Evolutionary conservation across 2,888 invertebrate species (phyloP), one percentile per base, ranked within the genome.

Genomic region (Nomada ruficornis): DNA sequence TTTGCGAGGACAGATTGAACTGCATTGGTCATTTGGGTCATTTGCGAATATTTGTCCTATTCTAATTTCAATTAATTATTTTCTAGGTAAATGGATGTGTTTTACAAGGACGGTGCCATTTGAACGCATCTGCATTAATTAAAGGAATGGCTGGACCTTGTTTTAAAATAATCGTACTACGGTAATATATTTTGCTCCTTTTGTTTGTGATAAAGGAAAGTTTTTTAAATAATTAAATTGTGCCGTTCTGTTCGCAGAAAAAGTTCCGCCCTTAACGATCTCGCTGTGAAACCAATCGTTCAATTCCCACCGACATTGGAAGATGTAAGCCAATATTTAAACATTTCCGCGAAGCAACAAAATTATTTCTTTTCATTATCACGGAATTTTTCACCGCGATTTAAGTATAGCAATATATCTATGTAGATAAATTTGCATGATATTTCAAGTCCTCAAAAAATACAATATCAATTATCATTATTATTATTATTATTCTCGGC

Each of bases 61-160:
- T 44, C 15, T 3, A 1, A 2, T 2, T 69, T 36, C 0, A 29
- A 26, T 44, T 18, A n/a, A 11, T 26, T 2, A 47, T 20, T 64
- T 42, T 60, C 63, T 94, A 98, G 98, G 98, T 98, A 87, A 99
- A 99, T 94, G 99, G 99, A 13, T 96, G 97, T 81, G 98, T 99
- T 20, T 95, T 99, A 67, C 97, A 98, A 94, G 98, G 98, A 79
- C 96, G 99, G 91, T 98, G 98, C 94, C 99, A 99, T 94, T 96
- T 99, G 85, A 99, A 99, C 94, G 99, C 99, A 26, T 98, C 99
- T 0, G 98, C 98, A 36, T 97, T 98, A 93, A 99, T 99, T 94
- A 99, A 99, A 94, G 97, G 97, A 68, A 95, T 99, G 85, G 96
- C 97, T 13, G 97, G 97, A 63, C 96, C 97, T 23, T 95, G 96